These are phyloP conservation scores for Columba janthina DNA, from an alignment of 2,113 vertebrate genomes.

Conservation along the genomic window DNA sequence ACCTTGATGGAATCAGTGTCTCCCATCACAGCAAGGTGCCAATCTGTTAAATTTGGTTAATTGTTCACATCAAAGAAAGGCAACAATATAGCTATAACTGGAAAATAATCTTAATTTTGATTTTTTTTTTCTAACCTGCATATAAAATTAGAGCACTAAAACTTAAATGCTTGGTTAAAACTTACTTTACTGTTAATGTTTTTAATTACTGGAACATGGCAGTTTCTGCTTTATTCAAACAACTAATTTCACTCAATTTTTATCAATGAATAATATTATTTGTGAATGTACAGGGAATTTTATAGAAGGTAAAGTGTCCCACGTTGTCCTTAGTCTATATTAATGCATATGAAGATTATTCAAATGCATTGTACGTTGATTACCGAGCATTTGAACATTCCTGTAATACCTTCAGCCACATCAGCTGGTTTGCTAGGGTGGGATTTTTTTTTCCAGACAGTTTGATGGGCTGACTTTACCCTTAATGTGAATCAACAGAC, in stretches of 20 bases:
- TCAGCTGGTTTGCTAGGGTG: neutral
- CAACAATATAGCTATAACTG: neutral
- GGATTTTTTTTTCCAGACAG: neutral
- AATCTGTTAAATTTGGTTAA: neutral
- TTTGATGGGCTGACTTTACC: conserved; percentile 43
- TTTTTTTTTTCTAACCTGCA: neutral
- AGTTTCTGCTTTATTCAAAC: neutral
- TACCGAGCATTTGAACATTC: neutral
- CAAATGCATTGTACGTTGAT: neutral
- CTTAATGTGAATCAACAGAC: conserved; percentile 23
- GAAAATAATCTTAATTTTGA: neutral
- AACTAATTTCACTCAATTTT: neutral
- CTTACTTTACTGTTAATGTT: neutral
- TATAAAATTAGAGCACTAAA: neutral
- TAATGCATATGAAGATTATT: neutral
- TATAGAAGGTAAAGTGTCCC: neutral
- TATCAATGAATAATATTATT: neutral
- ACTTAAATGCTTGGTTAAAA: neutral
- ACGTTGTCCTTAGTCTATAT: neutral
- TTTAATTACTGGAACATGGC: neutral
- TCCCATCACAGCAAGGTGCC: neutral
- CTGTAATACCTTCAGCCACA: neutral
- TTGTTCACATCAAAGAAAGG: neutral
- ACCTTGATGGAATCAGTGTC: neutral
- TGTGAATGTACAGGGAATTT: neutral